Evolutionary conservation across 2,888 invertebrate species (phyloP).

Genomic region (Phyllotreta cruciferae): DNA sequence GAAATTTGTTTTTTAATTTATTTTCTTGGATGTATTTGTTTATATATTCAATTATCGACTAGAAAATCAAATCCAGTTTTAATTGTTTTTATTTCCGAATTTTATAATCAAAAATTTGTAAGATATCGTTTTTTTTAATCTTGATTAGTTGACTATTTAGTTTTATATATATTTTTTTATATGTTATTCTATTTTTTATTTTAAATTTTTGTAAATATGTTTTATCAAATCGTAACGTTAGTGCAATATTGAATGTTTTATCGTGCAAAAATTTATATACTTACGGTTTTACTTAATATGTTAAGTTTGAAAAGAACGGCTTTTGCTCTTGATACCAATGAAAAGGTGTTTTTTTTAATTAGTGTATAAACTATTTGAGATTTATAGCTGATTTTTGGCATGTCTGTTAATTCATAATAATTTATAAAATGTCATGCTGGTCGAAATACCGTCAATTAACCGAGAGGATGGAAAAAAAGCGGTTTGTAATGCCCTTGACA

Average conservation of each 20-base stretch:
- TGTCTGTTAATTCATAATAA: no score
- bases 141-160: constrained; percentile 44
- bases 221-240: constrained; percentile 45
- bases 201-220: constrained; percentile 51
- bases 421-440: no score
- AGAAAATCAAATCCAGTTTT: no score
- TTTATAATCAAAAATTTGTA: constrained; percentile 31
- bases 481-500: no score
- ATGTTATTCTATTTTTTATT: constrained; percentile 52
- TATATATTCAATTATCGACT: constrained; percentile 24
- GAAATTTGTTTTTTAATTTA: no score
- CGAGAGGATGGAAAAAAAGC: no score
- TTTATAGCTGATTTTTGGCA: no score
- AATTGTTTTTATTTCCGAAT: constrained; percentile 38
- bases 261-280: constrained; percentile 27
- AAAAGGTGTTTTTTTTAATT: no score
- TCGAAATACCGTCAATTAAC: no score
- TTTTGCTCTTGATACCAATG: no score
- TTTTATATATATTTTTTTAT: constrained; percentile 49
- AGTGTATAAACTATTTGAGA: no score
- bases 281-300: constrained; percentile 30
- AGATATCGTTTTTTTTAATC: constrained; percentile 35
- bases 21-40: no score
- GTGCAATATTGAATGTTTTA: constrained; percentile 46
- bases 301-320: constrained; percentile 21